Conservation (phyloP, 1,140 invertebrate species). For the Nasonia longicornis region DNA sequence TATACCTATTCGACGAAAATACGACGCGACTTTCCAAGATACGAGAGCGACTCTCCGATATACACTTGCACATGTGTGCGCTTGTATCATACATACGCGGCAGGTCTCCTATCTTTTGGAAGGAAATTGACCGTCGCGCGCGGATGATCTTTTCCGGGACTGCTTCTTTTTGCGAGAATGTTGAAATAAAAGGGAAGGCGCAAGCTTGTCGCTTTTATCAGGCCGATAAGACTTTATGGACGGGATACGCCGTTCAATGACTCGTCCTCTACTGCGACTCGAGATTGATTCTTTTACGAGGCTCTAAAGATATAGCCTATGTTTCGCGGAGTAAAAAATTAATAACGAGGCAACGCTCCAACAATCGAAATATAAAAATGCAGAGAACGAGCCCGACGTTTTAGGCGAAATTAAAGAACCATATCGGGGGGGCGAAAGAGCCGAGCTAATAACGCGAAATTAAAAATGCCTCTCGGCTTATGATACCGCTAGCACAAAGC, state of each 20-base stretch:
- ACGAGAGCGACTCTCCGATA: too few relatives aligned
- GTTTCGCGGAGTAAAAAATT: neutral
- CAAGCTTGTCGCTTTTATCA: neutral
- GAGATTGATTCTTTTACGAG: neutral
- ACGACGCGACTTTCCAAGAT: neutral
- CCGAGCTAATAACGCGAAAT: neutral
- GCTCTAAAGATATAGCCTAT: neutral
- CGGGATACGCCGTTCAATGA: too few relatives aligned
- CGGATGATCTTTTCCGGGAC: neutral
- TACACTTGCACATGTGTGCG: too few relatives aligned
- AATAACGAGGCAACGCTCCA: neutral
- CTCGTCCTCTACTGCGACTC: neutral
- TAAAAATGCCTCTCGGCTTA: neutral
- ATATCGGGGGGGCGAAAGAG: neutral
- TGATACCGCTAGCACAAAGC: neutral
- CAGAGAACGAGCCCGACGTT: neutral
- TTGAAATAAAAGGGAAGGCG: neutral
- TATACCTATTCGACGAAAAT: neutral
- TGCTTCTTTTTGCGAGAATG: neutral
- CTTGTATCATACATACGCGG: too few relatives aligned
- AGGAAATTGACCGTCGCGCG: too few relatives aligned
- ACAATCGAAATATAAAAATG: neutral
- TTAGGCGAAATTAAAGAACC: neutral
- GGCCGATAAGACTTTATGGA: neutral
- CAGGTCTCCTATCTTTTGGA: neutral